Percentiles rank a stretch among this genome's conserved stretches.
Conservation (phyloP, 35 echinoderm and acorn worm species). For the Antedon bifida region DNA sequence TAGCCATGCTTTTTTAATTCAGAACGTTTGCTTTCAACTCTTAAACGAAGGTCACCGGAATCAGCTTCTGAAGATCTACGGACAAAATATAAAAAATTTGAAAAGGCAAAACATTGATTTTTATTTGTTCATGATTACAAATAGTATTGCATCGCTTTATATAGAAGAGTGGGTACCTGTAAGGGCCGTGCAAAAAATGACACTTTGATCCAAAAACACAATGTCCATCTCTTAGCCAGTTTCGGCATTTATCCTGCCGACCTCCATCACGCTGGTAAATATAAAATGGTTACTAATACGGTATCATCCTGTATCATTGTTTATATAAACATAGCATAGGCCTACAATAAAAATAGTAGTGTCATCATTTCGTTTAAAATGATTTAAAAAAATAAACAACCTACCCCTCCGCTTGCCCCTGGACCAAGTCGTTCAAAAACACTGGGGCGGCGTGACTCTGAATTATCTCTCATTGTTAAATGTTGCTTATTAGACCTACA, state of each 20-base stretch:
- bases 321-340: no score
- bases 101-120: background rate
- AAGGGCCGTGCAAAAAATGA: slow-evolving; percentile 1
- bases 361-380: no score
- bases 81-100: no score
- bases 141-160: no score
- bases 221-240: slow-evolving; percentile 4
- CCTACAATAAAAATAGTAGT: no score
- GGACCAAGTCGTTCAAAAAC: slow-evolving; percentile 15
- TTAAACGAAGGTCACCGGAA: background rate
- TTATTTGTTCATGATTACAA: no score
- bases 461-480: background rate
- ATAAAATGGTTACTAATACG: no score
- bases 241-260: slow-evolving; percentile 1
- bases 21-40: background rate
- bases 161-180: no score
- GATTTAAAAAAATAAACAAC: no score
- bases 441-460: background rate
- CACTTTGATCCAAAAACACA: slow-evolving; percentile 7
- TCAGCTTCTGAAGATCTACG: background rate
- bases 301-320: no score
- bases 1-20: background rate
- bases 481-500: no score
- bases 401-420: slow-evolving; percentile 2
- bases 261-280: background rate